phyloP scores from a whole-genome alignment of 2,888 invertebrate genomes.

The Nineta flava region DNA sequence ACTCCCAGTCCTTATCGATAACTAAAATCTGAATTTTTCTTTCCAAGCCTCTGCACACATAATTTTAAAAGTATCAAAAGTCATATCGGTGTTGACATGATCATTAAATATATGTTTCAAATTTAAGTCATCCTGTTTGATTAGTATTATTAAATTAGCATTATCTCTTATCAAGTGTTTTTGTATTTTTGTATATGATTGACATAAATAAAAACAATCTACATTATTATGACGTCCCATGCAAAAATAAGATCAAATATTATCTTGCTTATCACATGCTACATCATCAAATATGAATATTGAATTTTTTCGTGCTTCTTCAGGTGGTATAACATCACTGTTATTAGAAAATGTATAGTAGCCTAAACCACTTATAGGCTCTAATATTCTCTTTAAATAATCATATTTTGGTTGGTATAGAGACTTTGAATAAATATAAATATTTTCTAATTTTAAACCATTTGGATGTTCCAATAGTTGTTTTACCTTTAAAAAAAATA shows the following conservation, averaged over 20 bases:
- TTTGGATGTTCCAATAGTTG: constrained; percentile 20
- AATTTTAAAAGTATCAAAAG: no score
- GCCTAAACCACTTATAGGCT: constrained; percentile 12
- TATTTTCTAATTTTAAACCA: constrained; percentile 22
- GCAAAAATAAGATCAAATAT: constrained; percentile 18
- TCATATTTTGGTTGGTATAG: constrained; percentile 19
- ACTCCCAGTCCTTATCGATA: no score
- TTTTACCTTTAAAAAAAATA: constrained; percentile 23
- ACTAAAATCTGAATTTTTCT: no score
- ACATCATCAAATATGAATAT: constrained; percentile 23
- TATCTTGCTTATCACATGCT: constrained; percentile 17
- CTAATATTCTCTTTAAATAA: constrained; percentile 13
- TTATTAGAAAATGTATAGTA: constrained; percentile 11
- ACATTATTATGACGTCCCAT: constrained; percentile 19
- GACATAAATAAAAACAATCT: constrained; percentile 20
- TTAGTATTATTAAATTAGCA: constrained; percentile 18
- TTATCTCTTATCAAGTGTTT: constrained; percentile 22
- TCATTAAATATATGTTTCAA: constrained; percentile 15
- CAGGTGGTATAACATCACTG: constrained; percentile 9
- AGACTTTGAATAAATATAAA: constrained; percentile 21
- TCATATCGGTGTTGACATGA: constrained; percentile 7
- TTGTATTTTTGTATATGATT: constrained; percentile 19
- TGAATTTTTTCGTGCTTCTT: constrained; percentile 15
- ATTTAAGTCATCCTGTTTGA: constrained; percentile 20
- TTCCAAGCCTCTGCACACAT: no score